Evolutionary conservation across 2,888 invertebrate species (phyloP).

Genomic region (Aporophyla lueneburgensis): DNA sequence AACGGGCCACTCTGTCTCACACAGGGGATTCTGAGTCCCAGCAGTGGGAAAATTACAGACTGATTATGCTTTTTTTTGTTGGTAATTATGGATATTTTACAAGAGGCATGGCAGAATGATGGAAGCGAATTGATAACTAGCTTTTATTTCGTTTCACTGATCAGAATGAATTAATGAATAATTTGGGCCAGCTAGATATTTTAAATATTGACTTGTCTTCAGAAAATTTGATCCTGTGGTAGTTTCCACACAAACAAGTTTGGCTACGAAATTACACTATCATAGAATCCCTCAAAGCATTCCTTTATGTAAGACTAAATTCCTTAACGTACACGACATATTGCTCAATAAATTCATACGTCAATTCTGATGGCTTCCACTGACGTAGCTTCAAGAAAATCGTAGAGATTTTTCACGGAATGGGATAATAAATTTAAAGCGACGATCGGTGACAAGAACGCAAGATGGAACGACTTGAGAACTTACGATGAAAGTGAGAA

Average conservation of each 20-base stretch:
- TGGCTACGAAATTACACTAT: not conserved
- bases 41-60: too few species aligned
- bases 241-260: not conserved
- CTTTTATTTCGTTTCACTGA: too few species aligned
- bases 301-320: constrained; percentile 29
- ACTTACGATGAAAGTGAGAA: constrained; percentile 28
- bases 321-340: constrained; percentile 54
- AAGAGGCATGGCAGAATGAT: too few species aligned
- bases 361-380: constrained; percentile 68
- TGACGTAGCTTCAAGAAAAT: constrained; percentile 72
- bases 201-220: too few species aligned
- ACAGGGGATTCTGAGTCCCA: too few species aligned
- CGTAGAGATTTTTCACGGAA: constrained; percentile 77
- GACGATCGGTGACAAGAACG: constrained; percentile 55
- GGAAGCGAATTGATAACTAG: too few species aligned
- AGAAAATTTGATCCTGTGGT: not conserved
- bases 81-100: too few species aligned
- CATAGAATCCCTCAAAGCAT: not conserved
- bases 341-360: constrained; percentile 76
- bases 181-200: not conserved
- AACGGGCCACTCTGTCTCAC: too few species aligned
- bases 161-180: not conserved
- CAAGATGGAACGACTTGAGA: constrained; percentile 39
- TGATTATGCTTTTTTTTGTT: too few species aligned
- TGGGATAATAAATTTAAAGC: constrained; percentile 77